Evolutionary conservation across 2,888 invertebrate genomes (phyloP).

Genomic region (Parelbella ahira): DNA sequence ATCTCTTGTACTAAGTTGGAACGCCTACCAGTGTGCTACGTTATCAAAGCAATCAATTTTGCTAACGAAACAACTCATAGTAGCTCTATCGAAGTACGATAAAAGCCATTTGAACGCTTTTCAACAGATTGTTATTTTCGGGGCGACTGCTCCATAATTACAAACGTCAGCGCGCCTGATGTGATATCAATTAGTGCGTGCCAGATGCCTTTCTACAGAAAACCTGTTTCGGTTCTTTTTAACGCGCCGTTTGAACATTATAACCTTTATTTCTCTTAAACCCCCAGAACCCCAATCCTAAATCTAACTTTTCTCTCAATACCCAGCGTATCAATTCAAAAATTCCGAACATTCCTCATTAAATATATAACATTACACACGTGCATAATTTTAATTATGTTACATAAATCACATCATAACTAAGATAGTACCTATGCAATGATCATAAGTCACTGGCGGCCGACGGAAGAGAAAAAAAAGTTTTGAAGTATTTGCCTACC

Average conservation of each 20-base stretch:
- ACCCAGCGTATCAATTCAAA: slow-evolving; percentile 21
- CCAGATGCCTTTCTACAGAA: slow-evolving; percentile 67
- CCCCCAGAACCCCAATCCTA: slow-evolving; percentile 31
- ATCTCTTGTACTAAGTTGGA: no score
- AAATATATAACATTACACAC: no score
- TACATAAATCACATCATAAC: slow-evolving; percentile 23
- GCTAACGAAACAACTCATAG: no score
- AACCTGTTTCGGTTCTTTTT: slow-evolving; percentile 70
- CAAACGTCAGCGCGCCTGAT: slow-evolving; percentile 58
- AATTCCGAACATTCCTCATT: no score
- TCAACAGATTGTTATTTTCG: slow-evolving; percentile 29
- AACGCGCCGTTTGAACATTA: slow-evolving; percentile 45
- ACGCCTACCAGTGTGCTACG: no score
- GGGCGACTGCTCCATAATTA: slow-evolving; percentile 42
- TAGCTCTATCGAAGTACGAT: no score
- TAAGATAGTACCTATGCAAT: slow-evolving; percentile 30
- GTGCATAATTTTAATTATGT: no score
- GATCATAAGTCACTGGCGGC: no score
- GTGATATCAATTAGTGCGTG: slow-evolving; percentile 72
- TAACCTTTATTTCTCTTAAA: slow-evolving; percentile 56
- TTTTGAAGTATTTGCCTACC: slow-evolving; percentile 68
- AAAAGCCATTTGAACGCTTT: no score
- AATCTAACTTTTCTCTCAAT: slow-evolving; percentile 16
- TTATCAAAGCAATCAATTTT: no score
- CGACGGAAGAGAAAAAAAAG: slow-evolving; percentile 43